Evolutionary conservation across 1,140 invertebrate genomes (phyloP), one percentile per base, ranked within the genome.

Genomic region (Platorchestia sp.): DNA sequence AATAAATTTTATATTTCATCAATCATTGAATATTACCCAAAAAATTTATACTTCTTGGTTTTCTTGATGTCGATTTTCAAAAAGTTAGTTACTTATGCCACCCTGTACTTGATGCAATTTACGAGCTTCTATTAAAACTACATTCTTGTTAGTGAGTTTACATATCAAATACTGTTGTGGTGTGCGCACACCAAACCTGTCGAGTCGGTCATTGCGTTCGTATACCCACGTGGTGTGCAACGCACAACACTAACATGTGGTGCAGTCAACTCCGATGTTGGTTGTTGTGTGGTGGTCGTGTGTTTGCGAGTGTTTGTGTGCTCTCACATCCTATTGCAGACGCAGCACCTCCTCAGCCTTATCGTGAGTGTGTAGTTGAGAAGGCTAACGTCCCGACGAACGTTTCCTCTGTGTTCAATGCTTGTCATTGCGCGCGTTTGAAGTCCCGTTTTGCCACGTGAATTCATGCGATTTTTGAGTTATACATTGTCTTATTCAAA

Each of bases 271-370:
- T 22, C 14, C 59, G 27, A 75, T 75, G 59, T 75, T 42, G 87
- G 41, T 90, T 90, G 87, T 90, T 44, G 87, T 90, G 36, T 43
- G 41, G 22, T 42, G 41, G 41, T 90, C 59, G 7, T 43, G 86
- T 87, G 36, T 87, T n/a, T 87, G 36, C 36, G 7, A 41, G 87
- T 43, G 41, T 44, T 90, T 90, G 87, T 90, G 87, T 90, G 87
- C 27, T 42, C 14, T 90, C 87, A 42, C 87, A 45, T 90, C 87
- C 87, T 90, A 45, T 43, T 90, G 41, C 27, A 43, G 87, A 42
- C 87, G 27, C 87, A 90, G 14, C 87, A 90, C 87, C 87, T 42
- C 86, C 86, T 90, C 87, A 22, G 87, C 59, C 27, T 90, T 90
- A 90, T 90, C 87, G 87, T 44, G 3, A 90, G 10, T 43, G 86